Evolutionary conservation across 2,113 vertebrate species (phyloP).

Genomic region (Corvus hawaiiensis): DNA sequence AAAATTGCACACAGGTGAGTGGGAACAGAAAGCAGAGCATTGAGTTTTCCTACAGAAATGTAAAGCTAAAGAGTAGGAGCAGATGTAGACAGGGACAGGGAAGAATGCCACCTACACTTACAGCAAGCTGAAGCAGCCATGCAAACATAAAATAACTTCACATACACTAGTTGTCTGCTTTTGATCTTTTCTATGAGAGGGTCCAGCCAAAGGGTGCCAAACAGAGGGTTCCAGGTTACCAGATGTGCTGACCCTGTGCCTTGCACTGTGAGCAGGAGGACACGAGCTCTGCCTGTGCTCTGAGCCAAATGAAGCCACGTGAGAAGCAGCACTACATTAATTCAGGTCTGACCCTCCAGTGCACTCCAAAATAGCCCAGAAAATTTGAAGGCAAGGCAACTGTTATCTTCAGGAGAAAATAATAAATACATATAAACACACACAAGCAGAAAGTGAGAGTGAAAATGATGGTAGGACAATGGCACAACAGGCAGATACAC

Average conservation of each 20-base stretch:
- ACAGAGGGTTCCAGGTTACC: not conserved
- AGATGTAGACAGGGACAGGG: not conserved
- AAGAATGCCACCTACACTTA: not conserved
- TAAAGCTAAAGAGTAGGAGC: not conserved
- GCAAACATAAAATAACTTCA: not conserved
- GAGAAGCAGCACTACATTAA: not conserved
- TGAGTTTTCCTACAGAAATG: not conserved
- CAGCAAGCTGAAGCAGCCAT: not conserved
- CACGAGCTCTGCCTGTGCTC: not conserved
- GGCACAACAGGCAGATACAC: not conserved
- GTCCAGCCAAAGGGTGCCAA: not conserved
- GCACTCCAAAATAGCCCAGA: not conserved
- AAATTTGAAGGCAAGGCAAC: not conserved
- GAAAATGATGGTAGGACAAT: not conserved
- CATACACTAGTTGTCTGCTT: not conserved
- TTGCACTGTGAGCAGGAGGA: not conserved
- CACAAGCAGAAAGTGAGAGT: not conserved
- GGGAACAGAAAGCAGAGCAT: not conserved
- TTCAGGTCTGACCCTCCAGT: not conserved
- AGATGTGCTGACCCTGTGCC: not conserved
- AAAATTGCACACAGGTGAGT: not conserved
- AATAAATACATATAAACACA: fast-evolving
- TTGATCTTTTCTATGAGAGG: not conserved
- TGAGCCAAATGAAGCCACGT: fast-evolving
- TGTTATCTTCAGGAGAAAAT: not conserved